A percentile compares a stretch with the other conserved stretches of the same genome.
phyloP scores from a whole-genome alignment of 1,140 invertebrate species.

The Heliconius melpomene region DNA sequence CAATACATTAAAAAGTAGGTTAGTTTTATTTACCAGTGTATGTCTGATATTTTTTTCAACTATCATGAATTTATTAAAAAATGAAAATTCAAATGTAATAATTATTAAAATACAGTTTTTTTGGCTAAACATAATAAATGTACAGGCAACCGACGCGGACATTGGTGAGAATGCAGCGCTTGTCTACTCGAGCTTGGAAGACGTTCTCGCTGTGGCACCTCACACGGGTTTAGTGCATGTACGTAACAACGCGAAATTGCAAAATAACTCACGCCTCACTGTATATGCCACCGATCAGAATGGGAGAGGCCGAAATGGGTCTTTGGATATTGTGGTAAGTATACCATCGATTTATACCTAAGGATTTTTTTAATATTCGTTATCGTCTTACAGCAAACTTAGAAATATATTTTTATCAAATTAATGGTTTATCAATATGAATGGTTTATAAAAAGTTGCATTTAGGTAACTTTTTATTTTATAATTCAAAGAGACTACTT shows the following conservation, averaged over 20 bases:
- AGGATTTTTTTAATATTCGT: too few relatives aligned
- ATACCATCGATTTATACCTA: not conserved
- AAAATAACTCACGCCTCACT: slow-evolving; percentile 45
- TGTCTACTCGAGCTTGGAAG: slow-evolving; percentile 58
- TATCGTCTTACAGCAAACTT: too few relatives aligned
- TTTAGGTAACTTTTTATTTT: not conserved
- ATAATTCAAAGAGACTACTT: not conserved
- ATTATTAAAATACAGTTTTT: too few relatives aligned
- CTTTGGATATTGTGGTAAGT: slow-evolving; percentile 61
- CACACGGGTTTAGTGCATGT: slow-evolving; percentile 64
- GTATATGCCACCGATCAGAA: slow-evolving; percentile 61
- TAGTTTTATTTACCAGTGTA: too few relatives aligned
- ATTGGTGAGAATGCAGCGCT: slow-evolving; percentile 64
- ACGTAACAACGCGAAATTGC: slow-evolving; percentile 46
- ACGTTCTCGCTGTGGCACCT: slow-evolving; percentile 57
- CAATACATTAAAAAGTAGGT: too few relatives aligned
- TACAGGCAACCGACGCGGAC: slow-evolving; percentile 71
- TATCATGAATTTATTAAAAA: not conserved
- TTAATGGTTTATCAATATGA: not conserved
- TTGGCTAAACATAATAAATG: not conserved
- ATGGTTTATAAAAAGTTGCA: not conserved
- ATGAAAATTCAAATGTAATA: too few relatives aligned
- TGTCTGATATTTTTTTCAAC: not conserved
- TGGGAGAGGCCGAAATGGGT: slow-evolving; percentile 58
- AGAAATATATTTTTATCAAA: not conserved